Base-by-base conservation (phyloP, 2,797 vertebrate genomes). In the Thunnus albacares region DNA sequence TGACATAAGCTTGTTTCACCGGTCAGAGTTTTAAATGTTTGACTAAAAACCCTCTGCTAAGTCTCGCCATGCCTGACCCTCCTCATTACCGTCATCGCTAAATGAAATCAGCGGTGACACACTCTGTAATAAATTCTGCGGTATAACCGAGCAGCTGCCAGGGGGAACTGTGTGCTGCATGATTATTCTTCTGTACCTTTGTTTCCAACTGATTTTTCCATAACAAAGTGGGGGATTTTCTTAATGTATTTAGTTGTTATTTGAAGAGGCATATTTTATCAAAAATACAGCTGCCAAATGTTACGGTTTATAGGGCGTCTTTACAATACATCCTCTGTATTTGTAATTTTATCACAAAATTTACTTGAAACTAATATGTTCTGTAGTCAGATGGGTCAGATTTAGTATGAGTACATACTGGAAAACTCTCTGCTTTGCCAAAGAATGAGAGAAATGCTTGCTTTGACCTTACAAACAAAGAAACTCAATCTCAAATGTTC, bases 21-120 rank as follows among this genome's bases (percentile, higher is more conserved):
- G 15, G 69, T 71, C 67, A 70, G 53, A 77, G 59, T 62, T 80
- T 77, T 81, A 63, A 73, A 85, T 83, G 68, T 86, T 86, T 84
- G 63, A 86, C 86, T 76, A 82, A 87, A 85, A 88, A 73, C 45
- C 73, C 58, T 74, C 53, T 75, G 58, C 73, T 77, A 82, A 84
- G 51, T 81, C 81, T 52, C 51, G n/a, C 61, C 67, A 85, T 47
- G 85, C 81, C 71, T 84, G 77, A 76, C 82, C 71, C 49, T 74
- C 56, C 63, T 71, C 67, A 84, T 88, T 82, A 82, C 61, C 49
- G 84, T 88, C 78, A 77, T 72, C 43, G 30, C 53, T 56, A 63
- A 81, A 76, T 83, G 28, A 83, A 84, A 83, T 75, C 79, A 84
- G 51, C 41, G 38, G 79, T 30, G 63, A 84, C 69, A 68, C 67